These are phyloP conservation scores for Thereva unica DNA, from an alignment of 2,888 invertebrate genomes.

Conservation along the genomic window DNA sequence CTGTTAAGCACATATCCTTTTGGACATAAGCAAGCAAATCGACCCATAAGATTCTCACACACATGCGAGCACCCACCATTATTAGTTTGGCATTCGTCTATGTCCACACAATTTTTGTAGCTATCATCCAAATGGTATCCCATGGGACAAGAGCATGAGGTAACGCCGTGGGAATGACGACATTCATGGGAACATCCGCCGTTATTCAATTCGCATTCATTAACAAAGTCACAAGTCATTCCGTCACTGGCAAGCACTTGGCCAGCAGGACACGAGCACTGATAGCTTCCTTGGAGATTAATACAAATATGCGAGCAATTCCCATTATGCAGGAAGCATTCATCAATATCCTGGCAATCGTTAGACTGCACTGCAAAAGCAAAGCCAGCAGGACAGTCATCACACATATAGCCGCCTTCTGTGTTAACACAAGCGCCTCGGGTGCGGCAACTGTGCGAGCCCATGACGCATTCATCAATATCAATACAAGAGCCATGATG, in stretches of 20 bases:
- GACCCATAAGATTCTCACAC: constrained; percentile 61
- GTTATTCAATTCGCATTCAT: constrained; percentile 60
- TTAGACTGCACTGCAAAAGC: constrained; percentile 52
- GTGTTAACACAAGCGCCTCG: constrained; percentile 52
- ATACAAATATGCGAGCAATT: constrained; percentile 61
- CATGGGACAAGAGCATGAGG: constrained; percentile 63
- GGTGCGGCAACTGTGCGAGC: constrained; percentile 49
- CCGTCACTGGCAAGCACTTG: constrained; percentile 47
- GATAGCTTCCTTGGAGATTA: constrained; percentile 51
- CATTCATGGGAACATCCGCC: constrained; percentile 60
- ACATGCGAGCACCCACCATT: constrained; percentile 67
- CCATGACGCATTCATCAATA: constrained; percentile 61
- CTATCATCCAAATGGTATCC: constrained; percentile 61
- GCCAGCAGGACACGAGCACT: constrained; percentile 52
- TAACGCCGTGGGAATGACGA: constrained; percentile 56
- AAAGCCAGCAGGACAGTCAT: constrained; percentile 57
- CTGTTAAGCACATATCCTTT: constrained; percentile 54
- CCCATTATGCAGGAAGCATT: constrained; percentile 55
- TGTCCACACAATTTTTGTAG: constrained; percentile 57
- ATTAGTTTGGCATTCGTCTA: constrained; percentile 60
- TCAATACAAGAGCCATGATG: constrained; percentile 52
- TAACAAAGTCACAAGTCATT: constrained; percentile 55
- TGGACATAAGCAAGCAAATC: constrained; percentile 61
- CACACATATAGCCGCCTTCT: constrained; percentile 58
- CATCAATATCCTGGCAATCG: constrained; percentile 60